These are phyloP conservation scores for Stegophylla sp. DNA, from an alignment of 2,888 invertebrate species.

Conservation along the genomic window DNA sequence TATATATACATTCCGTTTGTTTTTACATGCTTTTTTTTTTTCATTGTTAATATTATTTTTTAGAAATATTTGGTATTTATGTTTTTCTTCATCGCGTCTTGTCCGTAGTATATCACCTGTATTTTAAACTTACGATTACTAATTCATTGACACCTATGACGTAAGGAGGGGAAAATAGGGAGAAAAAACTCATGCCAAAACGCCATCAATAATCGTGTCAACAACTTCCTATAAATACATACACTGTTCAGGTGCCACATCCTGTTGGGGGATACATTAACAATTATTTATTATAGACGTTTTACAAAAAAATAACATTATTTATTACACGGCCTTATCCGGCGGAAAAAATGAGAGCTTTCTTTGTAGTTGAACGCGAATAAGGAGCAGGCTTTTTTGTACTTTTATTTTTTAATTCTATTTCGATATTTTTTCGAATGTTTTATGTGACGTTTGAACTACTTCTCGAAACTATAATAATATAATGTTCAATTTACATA, in stretches of 20 bases:
- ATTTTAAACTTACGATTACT: background rate
- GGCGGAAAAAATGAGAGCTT: background rate
- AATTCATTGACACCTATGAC: background rate
- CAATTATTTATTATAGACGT: slow-evolving; percentile 37
- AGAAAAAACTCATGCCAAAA: background rate
- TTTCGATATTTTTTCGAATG: too few species aligned
- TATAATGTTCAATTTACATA: too few species aligned
- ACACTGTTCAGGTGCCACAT: background rate
- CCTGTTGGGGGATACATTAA: slow-evolving; percentile 17
- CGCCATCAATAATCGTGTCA: slow-evolving; percentile 25
- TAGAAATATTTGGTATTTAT: too few species aligned
- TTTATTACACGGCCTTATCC: background rate
- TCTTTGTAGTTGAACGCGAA: background rate
- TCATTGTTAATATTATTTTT: too few species aligned
- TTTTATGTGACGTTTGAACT: background rate
- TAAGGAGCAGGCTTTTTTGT: background rate
- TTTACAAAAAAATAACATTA: slow-evolving; percentile 23
- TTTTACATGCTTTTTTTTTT: too few species aligned
- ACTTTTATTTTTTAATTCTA: slow-evolving; percentile 11
- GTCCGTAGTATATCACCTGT: too few species aligned
- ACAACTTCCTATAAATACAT: too few species aligned
- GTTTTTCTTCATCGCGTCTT: too few species aligned
- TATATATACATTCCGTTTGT: too few species aligned
- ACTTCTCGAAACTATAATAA: too few species aligned
- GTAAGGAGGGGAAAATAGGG: background rate